These are phyloP conservation scores for Dryobotodes eremita DNA, from an alignment of 2,888 invertebrate genomes.

Conservation along the genomic window DNA sequence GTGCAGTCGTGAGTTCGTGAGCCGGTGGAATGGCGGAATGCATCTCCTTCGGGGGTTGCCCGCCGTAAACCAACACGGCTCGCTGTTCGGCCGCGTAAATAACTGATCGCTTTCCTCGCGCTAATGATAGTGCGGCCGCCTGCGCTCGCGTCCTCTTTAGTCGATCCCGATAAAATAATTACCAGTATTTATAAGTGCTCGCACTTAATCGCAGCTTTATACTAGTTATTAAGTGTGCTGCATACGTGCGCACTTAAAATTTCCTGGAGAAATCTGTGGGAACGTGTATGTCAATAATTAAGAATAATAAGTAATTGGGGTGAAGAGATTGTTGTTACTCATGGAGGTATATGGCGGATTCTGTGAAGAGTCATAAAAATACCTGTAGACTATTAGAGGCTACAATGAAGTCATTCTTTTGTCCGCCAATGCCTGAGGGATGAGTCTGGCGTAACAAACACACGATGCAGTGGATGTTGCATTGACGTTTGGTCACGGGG, in stretches of 20 bases:
- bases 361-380: slow-evolving; percentile 81
- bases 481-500: slow-evolving; percentile 90
- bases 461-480: slow-evolving; percentile 79
- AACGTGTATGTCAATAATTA: slow-evolving; percentile 79
- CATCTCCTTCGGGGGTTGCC: slow-evolving; percentile 91
- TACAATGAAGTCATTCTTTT: slow-evolving; percentile 89
- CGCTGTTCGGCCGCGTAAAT: slow-evolving; percentile 83
- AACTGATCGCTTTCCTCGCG: slow-evolving; percentile 89
- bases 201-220: slow-evolving; percentile 84
- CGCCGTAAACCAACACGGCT: slow-evolving; percentile 89
- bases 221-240: slow-evolving; percentile 78
- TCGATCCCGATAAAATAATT: slow-evolving; percentile 88
- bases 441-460: slow-evolving; percentile 78
- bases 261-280: slow-evolving; percentile 81
- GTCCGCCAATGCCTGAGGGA: slow-evolving; percentile 84
- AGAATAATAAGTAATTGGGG: slow-evolving; percentile 76
- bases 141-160: slow-evolving; percentile 85
- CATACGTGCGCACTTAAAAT: slow-evolving; percentile 79
- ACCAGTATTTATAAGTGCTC: slow-evolving; percentile 87
- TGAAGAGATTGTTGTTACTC: slow-evolving; percentile 54
- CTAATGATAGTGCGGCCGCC: slow-evolving; percentile 89
- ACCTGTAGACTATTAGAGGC: slow-evolving; percentile 76
- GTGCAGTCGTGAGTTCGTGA: slow-evolving; percentile 91
- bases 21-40: slow-evolving; percentile 89
- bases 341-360: slow-evolving; percentile 67